Evolutionary conservation across 2,113 vertebrate genomes (phyloP), one percentile per base, ranked within the genome.

Genomic region (Corythaeola cristata): DNA sequence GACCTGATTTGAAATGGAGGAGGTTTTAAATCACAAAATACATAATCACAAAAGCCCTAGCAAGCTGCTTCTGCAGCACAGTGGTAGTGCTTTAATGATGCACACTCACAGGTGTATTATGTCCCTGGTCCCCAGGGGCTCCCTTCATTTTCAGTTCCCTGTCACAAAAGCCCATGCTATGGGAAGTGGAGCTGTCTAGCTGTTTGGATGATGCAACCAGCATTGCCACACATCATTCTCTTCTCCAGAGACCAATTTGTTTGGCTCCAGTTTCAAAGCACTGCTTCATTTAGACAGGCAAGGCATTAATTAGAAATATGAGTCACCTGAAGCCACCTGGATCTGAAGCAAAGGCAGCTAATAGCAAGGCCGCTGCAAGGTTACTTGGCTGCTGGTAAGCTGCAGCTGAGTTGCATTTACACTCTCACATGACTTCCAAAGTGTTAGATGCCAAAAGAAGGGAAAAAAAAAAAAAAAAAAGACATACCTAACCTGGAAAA

Each of bases 171-270:
- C 19, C 30, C 4, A 4, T 2, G 28, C 73, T 32, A 53, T 3
- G 27, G 56, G 37, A 26, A 6, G 32, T 0, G 5, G 32, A 60
- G n/a, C 4, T 53, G 45, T 66, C 37, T 14, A 28, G 59, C 77
- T 95, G 45, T 86, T 75, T 14, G 95, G 93, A 68, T 97, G 98
- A 98, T 97, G 98, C 96, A 97, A 97, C 47, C 52, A 50, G 80
- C 58, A 4, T 69, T 69, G 68, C 39, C 91, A 68, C 93, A 26
- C 88, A 52, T 30, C 86, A 15, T 44, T 67, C 86, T 9, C 20
- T 72, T 80, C 96, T 93, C 92, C 63, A 44, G 95, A 76, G 97
- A 89, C 58, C 94, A 94, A 97, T 97, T 97, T 97, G 45, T 83
- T 26, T 28, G 47, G 76, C 73, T 96, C 89, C 93, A 92, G 96